Evolutionary conservation across 2,113 vertebrate species (phyloP).

Genomic region (Protobothrops mucrosquamatus): DNA sequence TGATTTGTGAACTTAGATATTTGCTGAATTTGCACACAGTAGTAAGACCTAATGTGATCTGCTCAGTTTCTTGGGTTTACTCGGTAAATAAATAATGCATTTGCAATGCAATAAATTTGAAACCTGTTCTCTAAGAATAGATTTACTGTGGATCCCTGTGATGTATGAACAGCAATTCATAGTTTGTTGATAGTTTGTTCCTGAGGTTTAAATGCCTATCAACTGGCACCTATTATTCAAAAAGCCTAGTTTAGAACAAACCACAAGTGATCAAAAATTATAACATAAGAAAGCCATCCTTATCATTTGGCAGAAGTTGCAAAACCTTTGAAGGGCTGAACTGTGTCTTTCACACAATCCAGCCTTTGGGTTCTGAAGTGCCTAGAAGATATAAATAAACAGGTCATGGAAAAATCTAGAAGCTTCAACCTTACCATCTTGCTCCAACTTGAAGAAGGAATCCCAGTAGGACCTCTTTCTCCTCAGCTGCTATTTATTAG

Average conservation of each 20-base stretch:
- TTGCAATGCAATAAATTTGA: not conserved
- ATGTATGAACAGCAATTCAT: not conserved
- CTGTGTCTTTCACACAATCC: not conserved
- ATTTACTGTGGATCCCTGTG: not conserved
- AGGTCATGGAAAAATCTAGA: not conserved
- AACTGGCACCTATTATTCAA: not conserved
- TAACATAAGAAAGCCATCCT: not conserved
- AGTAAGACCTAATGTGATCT: not conserved
- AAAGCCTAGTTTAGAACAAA: not conserved
- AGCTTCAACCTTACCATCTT: not conserved
- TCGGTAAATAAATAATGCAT: not conserved
- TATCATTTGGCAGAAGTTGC: not conserved
- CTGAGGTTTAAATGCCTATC: not conserved
- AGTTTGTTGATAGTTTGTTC: not conserved
- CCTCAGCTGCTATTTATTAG: not conserved
- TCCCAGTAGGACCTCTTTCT: not conserved
- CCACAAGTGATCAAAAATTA: not conserved
- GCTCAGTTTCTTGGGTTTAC: not conserved
- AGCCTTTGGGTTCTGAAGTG: not conserved
- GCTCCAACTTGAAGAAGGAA: not conserved
- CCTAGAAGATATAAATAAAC: not conserved
- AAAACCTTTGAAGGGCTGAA: not conserved
- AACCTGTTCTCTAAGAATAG: not conserved
- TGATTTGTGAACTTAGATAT: not conserved
- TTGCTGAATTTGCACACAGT: not conserved